Conservation (phyloP, 2,113 vertebrate species). For the Haliaeetus leucogaster region DNA sequence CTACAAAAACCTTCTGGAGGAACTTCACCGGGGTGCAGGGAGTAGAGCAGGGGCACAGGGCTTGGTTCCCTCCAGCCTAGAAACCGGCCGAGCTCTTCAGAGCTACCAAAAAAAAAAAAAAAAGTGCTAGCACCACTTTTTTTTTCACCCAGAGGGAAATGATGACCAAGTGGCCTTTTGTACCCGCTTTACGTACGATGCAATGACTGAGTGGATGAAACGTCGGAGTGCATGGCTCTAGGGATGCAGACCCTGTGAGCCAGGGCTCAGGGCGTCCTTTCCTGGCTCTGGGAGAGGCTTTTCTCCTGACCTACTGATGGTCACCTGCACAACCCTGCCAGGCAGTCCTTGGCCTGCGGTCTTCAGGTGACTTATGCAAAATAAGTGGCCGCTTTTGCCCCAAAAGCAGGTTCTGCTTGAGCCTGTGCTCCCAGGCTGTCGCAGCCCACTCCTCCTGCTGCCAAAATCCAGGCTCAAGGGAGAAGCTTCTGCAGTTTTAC, state of each 20-base stretch:
- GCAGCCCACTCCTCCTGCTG: background rate
- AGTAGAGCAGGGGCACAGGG: background rate
- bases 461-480: background rate
- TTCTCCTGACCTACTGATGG: background rate
- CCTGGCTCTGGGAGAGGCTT: background rate
- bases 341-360: background rate
- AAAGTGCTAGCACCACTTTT: background rate
- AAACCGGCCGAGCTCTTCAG: background rate
- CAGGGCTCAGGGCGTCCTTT: background rate
- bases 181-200: fast-evolving
- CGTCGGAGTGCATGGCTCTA: fast-evolving
- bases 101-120: background rate
- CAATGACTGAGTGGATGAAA: background rate
- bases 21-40: background rate
- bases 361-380: background rate
- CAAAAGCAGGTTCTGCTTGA: background rate
- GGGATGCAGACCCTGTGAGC: background rate
- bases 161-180: background rate
- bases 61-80: background rate
- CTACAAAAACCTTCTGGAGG: background rate
- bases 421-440: background rate
- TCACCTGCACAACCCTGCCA: background rate
- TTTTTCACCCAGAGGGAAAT: background rate
- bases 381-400: background rate
- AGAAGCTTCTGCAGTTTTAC: background rate